A percentile compares a stretch with the other conserved stretches of the same genome.
Conservation (phyloP, 2,888 invertebrate genomes). For the Conus canariensis region DNA sequence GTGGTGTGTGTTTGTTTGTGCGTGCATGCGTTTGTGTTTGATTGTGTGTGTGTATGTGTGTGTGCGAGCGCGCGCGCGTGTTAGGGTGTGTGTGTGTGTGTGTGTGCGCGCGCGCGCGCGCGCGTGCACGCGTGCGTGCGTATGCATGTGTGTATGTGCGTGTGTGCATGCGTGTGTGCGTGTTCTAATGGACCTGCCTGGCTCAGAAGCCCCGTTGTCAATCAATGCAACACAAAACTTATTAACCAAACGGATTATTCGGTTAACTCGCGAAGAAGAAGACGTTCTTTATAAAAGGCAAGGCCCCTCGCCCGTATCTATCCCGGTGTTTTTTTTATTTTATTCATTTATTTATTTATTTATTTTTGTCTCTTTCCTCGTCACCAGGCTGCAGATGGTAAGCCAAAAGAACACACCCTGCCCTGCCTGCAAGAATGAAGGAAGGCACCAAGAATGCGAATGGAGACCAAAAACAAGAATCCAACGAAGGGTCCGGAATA, state of each 20-base stretch:
- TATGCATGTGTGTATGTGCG: neutral
- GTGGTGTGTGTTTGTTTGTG: no score
- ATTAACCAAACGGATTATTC: conserved; percentile 21
- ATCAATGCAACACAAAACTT: neutral
- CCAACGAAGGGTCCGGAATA: no score
- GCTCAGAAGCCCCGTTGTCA: neutral
- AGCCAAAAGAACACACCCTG: neutral
- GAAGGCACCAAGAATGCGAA: neutral
- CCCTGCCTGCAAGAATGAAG: neutral
- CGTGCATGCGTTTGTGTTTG: no score
- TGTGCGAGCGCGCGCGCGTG: no score
- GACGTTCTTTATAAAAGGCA: conserved; percentile 8
- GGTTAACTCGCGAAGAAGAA: neutral
- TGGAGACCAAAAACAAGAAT: no score
- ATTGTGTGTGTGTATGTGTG: no score
- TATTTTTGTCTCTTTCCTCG: neutral
- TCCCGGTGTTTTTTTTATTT: neutral
- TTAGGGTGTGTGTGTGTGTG: no score
- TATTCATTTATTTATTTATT: neutral
- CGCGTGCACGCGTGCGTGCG: no score
- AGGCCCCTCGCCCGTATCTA: neutral
- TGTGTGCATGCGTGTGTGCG: neutral
- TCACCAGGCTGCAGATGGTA: neutral
- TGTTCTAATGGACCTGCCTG: neutral
- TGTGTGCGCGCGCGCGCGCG: no score